phyloP scores from a whole-genome alignment of 1,140 invertebrate genomes.

The Eciton burchellii region DNA sequence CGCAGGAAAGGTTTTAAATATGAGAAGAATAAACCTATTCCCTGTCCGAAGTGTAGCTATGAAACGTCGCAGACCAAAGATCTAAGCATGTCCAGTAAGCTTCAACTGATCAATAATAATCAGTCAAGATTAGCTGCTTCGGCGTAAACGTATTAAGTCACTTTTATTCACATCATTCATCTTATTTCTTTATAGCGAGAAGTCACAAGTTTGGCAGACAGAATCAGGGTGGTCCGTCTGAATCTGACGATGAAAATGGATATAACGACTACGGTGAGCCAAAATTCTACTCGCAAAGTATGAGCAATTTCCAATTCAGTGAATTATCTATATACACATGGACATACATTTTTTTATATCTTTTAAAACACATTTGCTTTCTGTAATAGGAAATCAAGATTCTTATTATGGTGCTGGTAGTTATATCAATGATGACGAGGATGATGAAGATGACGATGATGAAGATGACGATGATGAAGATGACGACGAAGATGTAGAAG shows the following conservation, averaged over 20 bases:
- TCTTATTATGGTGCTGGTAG: constrained; percentile 84
- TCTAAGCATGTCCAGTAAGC: constrained; percentile 97
- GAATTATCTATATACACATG: background rate
- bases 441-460: constrained; percentile 86
- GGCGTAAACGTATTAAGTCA: background rate
- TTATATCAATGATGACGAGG: constrained; percentile 86
- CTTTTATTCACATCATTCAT: constrained; percentile 15
- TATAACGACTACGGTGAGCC: constrained; percentile 79
- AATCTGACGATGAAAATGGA: constrained; percentile 84
- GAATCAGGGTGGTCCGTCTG: constrained; percentile 86
- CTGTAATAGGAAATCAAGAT: constrained; percentile 71
- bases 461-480: constrained; percentile 85
- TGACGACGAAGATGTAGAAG: constrained; percentile 84
- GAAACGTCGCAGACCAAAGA: constrained; percentile 97
- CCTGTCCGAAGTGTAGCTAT: constrained; percentile 97
- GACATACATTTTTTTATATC: background rate
- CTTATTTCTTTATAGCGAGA: constrained; percentile 87
- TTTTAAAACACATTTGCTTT: constrained; percentile 17
- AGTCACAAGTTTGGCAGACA: constrained; percentile 94
- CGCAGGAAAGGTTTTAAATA: constrained; percentile 97
- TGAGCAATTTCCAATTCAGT: background rate
- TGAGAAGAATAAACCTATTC: constrained; percentile 94
- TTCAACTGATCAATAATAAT: background rate
- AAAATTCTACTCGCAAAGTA: background rate
- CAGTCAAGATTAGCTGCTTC: background rate